Conservation (phyloP, 2,113 vertebrate genomes). For the Eublepharis macularius region DNA sequence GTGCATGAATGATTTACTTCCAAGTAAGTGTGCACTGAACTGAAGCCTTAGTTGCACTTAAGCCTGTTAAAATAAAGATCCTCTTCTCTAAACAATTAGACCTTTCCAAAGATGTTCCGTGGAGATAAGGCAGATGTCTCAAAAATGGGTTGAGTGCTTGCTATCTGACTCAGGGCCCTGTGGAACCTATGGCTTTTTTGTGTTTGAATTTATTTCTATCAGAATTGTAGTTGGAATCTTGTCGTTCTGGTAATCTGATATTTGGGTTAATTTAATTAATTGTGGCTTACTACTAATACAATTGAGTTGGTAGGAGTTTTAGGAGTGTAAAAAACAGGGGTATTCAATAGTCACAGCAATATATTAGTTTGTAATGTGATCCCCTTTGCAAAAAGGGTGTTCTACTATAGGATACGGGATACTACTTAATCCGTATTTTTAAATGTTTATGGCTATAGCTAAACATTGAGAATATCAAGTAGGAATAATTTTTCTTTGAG, state of each 20-base stretch:
- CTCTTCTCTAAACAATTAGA: neutral
- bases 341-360: neutral
- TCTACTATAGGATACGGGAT: neutral
- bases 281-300: neutral
- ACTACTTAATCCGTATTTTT: neutral
- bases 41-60: neutral
- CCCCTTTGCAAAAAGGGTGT: neutral
- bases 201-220: neutral
- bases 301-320: neutral
- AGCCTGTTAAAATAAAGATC: neutral
- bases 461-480: neutral
- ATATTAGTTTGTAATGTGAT: neutral
- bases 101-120: neutral
- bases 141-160: neutral
- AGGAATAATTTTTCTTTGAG: neutral
- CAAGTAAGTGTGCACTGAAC: neutral
- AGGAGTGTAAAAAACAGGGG: neutral
- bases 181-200: neutral
- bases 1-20: neutral
- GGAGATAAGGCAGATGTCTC: neutral
- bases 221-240: neutral
- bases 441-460: neutral
- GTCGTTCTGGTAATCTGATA: neutral
- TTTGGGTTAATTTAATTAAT: neutral
- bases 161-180: neutral